These are phyloP conservation scores for Ceratosolen fusciceps DNA, from an alignment of 1,140 invertebrate species.

Conservation along the genomic window DNA sequence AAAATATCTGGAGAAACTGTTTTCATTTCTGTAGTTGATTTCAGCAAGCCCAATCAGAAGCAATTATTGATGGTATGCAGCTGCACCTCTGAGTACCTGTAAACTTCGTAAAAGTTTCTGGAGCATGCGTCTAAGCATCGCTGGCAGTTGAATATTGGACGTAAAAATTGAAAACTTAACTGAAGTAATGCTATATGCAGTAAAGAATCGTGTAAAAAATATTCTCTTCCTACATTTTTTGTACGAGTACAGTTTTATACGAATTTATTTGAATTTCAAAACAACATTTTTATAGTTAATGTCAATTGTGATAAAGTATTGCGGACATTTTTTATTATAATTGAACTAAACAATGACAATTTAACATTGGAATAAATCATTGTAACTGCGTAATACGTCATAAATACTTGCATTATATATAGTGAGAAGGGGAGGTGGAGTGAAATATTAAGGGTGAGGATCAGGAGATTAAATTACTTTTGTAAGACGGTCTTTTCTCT, in stretches of 20 bases:
- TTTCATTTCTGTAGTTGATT: constrained; percentile 81
- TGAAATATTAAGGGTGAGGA: neutral
- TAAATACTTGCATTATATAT: no score
- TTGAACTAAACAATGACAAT: no score
- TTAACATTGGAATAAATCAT: neutral
- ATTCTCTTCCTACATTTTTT: no score
- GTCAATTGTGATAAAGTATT: no score
- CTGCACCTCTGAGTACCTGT: constrained; percentile 89
- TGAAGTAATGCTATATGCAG: neutral
- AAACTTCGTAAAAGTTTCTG: constrained; percentile 90
- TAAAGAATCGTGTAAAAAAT: no score
- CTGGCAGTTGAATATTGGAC: constrained; percentile 92
- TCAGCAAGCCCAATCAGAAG: constrained; percentile 89
- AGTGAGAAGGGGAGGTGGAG: neutral
- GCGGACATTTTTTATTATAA: no score
- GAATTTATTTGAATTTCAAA: no score
- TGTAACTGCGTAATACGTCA: neutral
- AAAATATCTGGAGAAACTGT: constrained; percentile 90
- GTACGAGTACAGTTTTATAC: no score
- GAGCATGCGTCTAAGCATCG: constrained; percentile 92
- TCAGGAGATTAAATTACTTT: neutral
- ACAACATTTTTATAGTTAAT: no score
- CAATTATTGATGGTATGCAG: constrained; percentile 92
- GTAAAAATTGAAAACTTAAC: constrained; percentile 43
- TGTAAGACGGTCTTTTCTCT: neutral